Base-by-base conservation (phyloP, 2,113 vertebrate species). In the Rhinoderma darwinii region DNA sequence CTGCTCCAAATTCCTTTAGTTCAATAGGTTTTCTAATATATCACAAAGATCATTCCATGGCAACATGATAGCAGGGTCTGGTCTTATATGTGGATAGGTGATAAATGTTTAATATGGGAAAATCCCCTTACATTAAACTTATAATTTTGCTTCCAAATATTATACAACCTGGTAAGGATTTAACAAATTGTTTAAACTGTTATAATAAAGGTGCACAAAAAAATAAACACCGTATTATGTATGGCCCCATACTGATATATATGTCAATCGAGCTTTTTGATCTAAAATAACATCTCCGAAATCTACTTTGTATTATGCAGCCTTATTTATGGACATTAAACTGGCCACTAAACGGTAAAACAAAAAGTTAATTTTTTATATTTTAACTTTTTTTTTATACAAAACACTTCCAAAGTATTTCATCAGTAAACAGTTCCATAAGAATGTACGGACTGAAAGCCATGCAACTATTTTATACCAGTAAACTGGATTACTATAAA, bases 381-480 rank as follows among this genome's bases (percentile, higher is more conserved):
- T 3, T 14, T 20, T 20, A 0, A 17, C 18, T 35, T 68, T 68
- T 35, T 6, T 68, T 35, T 72, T 1, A 41, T 3, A 39, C 68
- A 35, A 72, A 72, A 39, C 68, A 35, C 35, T 25, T 41, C 20
- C 8, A 72, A 70, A 72, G 68, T 15, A 77, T 10, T 17, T 32
- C 74, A 50, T 20, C 41, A 30, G 18, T 50, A 72, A 72, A 22
- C 5, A 3, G 5, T 77, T 77, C 44, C n/a, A 32, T 50, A 77
- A 25, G 43, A 43, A 47, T 27, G 22, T 44, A 47, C 47, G 41
- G 50, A 50, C 47, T 78, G 75, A 54, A 78, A 78, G 44, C 27
- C 27, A 54, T 30, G 27, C 74, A 77, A 75, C 73, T 75, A 75
- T 27, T 75, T 75, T 17, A 75, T 27, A n/a, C 73, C 73, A 75